These are phyloP conservation scores for Nannoperca australis DNA, from an alignment of 2,797 vertebrate genomes.

Conservation along the genomic window DNA sequence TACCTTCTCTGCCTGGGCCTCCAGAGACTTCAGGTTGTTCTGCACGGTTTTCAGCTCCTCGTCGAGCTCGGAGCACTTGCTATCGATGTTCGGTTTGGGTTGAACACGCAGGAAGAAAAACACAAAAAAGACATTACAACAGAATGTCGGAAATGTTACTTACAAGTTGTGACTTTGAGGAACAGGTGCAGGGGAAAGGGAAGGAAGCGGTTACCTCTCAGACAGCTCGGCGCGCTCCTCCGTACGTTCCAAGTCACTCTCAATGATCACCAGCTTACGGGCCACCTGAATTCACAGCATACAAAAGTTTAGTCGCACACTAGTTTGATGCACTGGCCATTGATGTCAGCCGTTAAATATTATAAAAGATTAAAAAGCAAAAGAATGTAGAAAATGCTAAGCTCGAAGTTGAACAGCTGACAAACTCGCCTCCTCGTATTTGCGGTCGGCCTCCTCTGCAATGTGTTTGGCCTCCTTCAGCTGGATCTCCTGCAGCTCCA, in stretches of 20 bases:
- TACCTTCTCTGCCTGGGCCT: conserved; percentile 99
- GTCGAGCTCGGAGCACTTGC: conserved; percentile 99
- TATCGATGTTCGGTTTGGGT: conserved; percentile 83
- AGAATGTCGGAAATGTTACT: neutral
- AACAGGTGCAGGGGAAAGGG: neutral
- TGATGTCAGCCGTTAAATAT: neutral
- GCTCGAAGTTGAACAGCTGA: conserved; percentile 35
- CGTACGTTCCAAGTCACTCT: conserved; percentile 96
- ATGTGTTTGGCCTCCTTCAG: conserved; percentile 99
- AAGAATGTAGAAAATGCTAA: conserved; percentile 9
- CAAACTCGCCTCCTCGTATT: conserved; percentile 95
- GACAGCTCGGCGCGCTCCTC: conserved; percentile 97
- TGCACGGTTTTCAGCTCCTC: conserved; percentile 99
- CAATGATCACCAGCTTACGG: conserved; percentile 99
- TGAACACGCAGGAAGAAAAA: conserved; percentile 36
- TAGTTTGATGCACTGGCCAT: neutral
- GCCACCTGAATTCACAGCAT: conserved; percentile 89
- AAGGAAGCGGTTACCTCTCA: conserved; percentile 87
- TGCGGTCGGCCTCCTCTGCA: conserved; percentile 98
- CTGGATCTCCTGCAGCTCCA: conserved; percentile 99
- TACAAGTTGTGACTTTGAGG: neutral
- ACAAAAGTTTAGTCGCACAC: conserved; percentile 12
- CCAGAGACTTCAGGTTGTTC: conserved; percentile 99
- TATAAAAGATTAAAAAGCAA: neutral
- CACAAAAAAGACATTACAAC: neutral